These are phyloP conservation scores for Trogon surrucura DNA, from an alignment of 2,113 vertebrate genomes.

Conservation along the genomic window DNA sequence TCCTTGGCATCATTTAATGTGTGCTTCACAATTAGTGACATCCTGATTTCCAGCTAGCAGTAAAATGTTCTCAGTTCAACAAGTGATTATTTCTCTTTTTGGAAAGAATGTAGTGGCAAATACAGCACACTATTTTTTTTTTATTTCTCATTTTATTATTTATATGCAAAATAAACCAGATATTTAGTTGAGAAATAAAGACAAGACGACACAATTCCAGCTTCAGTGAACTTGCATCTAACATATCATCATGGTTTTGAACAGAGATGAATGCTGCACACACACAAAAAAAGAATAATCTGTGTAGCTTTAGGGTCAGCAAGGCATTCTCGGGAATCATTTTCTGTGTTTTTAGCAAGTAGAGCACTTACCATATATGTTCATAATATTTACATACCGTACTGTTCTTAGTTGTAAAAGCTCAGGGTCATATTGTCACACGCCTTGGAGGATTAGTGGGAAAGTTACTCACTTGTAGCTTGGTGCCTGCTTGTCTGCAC, in stretches of 20 bases:
- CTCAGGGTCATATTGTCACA: slow-evolving; percentile 65
- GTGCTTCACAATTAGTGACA: background rate
- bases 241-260: background rate
- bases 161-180: background rate
- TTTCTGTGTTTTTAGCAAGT: slow-evolving; percentile 53
- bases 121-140: background rate
- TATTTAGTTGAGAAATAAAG: slow-evolving; percentile 32
- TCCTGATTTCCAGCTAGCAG: slow-evolving; percentile 13
- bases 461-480: slow-evolving; percentile 67
- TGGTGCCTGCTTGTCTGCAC: slow-evolving; percentile 70
- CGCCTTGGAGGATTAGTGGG: slow-evolving; percentile 59
- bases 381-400: slow-evolving; percentile 66
- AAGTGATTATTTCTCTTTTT: slow-evolving; percentile 1
- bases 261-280: slow-evolving; percentile 1
- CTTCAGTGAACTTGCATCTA: background rate
- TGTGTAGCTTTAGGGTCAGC: slow-evolving; percentile 29
- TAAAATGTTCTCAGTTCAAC: slow-evolving; percentile 12
- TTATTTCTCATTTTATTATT: background rate
- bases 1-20: background rate
- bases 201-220: background rate
- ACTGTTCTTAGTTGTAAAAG: slow-evolving; percentile 57
- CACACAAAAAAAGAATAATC: background rate
- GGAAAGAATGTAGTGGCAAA: background rate
- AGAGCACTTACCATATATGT: slow-evolving; percentile 67
- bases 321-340: background rate